Evolutionary conservation across 2,888 invertebrate genomes (phyloP).

Genomic region (Strigamia transsilvanica): DNA sequence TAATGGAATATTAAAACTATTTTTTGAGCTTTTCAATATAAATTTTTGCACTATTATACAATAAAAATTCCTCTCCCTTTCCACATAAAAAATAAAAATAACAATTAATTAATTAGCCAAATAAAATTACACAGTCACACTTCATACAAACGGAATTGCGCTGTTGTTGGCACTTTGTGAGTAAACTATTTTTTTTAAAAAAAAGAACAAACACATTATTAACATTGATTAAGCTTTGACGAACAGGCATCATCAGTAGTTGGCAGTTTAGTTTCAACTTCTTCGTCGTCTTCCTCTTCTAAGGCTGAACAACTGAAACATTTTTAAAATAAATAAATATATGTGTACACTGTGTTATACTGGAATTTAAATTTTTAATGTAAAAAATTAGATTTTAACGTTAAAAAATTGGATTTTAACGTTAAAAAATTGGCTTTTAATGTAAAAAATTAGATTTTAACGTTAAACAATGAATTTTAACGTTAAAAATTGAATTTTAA

Average conservation of each 20-base stretch:
- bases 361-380: neutral
- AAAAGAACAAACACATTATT: neutral
- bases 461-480: no score
- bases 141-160: constrained; percentile 27
- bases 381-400: no score
- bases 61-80: constrained; percentile 2
- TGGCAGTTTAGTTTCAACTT: constrained; percentile 27
- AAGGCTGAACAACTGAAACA: constrained; percentile 5
- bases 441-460: no score
- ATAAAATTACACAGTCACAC: constrained; percentile 29
- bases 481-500: neutral
- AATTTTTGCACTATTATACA: constrained; percentile 43
- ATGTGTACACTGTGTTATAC: no score
- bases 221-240: constrained; percentile 28
- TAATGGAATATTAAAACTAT: constrained; percentile 32
- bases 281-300: constrained; percentile 7
- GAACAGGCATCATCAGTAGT: constrained; percentile 3
- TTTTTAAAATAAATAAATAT: no score
- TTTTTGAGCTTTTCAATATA: constrained; percentile 35
- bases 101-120: constrained; percentile 40
- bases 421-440: neutral
- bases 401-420: no score
- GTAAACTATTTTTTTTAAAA: constrained; percentile 5
- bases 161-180: constrained; percentile 46
- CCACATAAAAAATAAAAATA: constrained; percentile 24